Percentiles rank a stretch among this genome's conserved stretches.
Evolutionary conservation across 2,888 invertebrate genomes (phyloP).

Genomic region (Schizotus pectinicornis): DNA sequence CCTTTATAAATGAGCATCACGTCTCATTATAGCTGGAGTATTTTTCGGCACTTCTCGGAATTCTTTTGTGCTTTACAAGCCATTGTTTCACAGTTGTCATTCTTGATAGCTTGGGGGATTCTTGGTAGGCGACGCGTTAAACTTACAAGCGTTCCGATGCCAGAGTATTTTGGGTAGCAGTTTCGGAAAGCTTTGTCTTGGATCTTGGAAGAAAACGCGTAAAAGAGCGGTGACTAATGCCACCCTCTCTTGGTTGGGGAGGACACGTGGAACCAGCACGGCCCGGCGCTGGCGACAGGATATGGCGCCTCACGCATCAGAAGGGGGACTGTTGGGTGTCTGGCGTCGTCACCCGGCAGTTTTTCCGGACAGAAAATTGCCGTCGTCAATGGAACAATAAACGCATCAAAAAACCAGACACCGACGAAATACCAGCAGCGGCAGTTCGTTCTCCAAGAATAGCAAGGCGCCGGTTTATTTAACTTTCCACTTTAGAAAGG

Average conservation of each 20-base stretch:
- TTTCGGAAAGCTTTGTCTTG: no score
- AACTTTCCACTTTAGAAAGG: constrained; percentile 35
- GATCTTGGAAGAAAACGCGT: no score
- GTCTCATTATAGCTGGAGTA: constrained; percentile 9
- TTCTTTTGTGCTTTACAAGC: constrained; percentile 21
- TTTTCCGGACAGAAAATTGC: no score
- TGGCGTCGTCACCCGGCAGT: not conserved
- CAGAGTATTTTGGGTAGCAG: not conserved
- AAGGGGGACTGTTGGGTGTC: constrained; percentile 30
- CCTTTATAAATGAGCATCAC: constrained; percentile 8
- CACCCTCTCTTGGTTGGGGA: constrained; percentile 3
- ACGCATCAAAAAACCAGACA: constrained; percentile 24
- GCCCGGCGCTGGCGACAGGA: constrained; percentile 30
- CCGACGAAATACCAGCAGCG: constrained; percentile 26
- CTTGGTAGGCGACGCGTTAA: constrained; percentile 11
- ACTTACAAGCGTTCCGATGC: not conserved
- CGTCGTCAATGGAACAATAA: constrained; percentile 13
- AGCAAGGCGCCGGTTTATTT: constrained; percentile 35
- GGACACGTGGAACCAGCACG: constrained; percentile 21
- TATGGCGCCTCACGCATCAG: constrained; percentile 39
- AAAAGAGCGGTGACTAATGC: constrained; percentile 9
- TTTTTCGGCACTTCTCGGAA: constrained; percentile 25
- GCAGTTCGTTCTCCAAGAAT: constrained; percentile 31
- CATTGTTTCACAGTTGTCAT: constrained; percentile 20
- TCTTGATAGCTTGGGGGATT: constrained; percentile 13